These are phyloP conservation scores for Sinohyriopsis cumingii DNA, from an alignment of 2,888 invertebrate species.

Conservation along the genomic window DNA sequence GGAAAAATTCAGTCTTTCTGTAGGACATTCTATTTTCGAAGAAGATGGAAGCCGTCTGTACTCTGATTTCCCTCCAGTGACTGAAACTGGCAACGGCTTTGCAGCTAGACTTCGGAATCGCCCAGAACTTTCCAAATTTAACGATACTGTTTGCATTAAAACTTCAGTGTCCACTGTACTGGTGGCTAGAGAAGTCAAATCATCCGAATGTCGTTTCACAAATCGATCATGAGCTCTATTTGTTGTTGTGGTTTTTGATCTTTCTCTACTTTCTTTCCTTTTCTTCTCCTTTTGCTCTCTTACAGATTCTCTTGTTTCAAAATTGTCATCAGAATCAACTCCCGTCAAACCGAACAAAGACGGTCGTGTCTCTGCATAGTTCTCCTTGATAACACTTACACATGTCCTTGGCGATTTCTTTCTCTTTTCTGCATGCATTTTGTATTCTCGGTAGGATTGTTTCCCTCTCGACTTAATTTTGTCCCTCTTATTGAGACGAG, in stretches of 20 bases:
- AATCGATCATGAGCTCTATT: conserved; percentile 48
- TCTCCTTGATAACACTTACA: conserved; percentile 56
- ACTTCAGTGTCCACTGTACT: conserved; percentile 37
- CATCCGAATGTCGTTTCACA: conserved; percentile 50
- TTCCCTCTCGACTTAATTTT: conserved; percentile 25
- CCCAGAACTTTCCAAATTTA: conserved; percentile 52
- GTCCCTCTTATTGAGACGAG: conserved; percentile 43
- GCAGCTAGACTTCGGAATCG: conserved; percentile 34
- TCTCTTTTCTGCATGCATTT: conserved; percentile 33
- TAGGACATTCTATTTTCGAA: conserved; percentile 48
- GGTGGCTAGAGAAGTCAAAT: conserved; percentile 30
- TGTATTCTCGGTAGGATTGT: conserved; percentile 38
- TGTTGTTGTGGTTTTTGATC: conserved; percentile 51
- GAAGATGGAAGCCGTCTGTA: conserved; percentile 29
- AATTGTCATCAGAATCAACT: conserved; percentile 61
- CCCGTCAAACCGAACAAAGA: conserved; percentile 50
- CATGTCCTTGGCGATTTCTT: conserved; percentile 28
- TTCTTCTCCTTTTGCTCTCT: conserved; percentile 50
- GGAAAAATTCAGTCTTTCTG: conserved; percentile 61
- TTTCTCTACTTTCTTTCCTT: conserved; percentile 50
- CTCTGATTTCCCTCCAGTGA: conserved; percentile 13
- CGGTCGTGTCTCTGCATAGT: conserved; percentile 47
- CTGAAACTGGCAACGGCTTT: conserved; percentile 16
- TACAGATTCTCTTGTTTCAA: conserved; percentile 40
- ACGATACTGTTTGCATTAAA: conserved; percentile 38